Percentiles rank a stretch among this genome's conserved stretches.
Conservation (phyloP, 2,797 vertebrate genomes). For the Eulemur coronatus region DNA sequence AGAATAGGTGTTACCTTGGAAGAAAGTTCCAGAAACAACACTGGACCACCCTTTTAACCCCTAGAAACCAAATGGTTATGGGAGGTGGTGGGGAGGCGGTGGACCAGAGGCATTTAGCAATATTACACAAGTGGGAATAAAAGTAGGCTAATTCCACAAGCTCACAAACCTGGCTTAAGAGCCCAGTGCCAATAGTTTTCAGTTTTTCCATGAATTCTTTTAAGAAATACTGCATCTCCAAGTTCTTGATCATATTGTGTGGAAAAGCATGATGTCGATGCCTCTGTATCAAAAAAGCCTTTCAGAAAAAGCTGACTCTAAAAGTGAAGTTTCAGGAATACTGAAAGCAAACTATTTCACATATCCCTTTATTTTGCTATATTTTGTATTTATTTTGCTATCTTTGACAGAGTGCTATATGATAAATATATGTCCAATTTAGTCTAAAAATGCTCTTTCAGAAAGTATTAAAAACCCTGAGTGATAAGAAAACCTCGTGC, state of each 20-base stretch:
- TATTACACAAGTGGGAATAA: background rate
- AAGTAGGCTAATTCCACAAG: background rate
- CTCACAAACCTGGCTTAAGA: background rate
- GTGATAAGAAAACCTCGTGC: background rate
- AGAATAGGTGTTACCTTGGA: background rate
- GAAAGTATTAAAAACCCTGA: background rate
- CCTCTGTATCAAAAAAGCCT: background rate
- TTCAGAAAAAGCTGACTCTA: background rate
- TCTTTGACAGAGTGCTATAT: background rate
- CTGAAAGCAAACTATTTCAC: background rate
- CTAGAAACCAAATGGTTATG: background rate
- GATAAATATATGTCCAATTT: background rate
- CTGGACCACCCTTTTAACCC: background rate
- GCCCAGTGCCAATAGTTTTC: background rate
- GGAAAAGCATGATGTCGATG: background rate
- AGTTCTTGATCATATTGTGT: background rate
- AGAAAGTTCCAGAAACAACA: slow-evolving; percentile 12
- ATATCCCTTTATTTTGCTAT: background rate
- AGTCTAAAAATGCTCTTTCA: background rate
- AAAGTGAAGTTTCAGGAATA: background rate
- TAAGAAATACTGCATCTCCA: background rate
- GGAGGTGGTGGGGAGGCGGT: background rate
- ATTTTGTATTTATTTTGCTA: background rate
- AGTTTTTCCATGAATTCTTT: background rate
- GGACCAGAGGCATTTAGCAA: background rate